These are phyloP conservation scores for Akabosia matsudoensis DNA, from an alignment of 1,140 invertebrate species.

Conservation along the genomic window DNA sequence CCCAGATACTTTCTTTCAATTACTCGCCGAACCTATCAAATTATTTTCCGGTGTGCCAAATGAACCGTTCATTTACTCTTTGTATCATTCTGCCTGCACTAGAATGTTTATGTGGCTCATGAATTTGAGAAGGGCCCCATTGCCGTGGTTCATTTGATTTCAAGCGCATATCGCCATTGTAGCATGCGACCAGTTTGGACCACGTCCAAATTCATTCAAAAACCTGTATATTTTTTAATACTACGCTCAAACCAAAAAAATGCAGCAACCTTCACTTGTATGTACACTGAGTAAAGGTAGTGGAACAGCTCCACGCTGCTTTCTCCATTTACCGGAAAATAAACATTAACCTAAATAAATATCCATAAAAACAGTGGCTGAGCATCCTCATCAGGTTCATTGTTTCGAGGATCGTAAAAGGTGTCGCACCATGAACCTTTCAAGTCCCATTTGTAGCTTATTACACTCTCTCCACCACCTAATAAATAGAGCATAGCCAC, in stretches of 20 bases:
- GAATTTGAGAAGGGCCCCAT: background rate
- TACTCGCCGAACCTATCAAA: background rate
- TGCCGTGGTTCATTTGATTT: background rate
- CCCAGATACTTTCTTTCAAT: background rate
- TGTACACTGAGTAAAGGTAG: no score
- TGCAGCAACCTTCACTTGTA: no score
- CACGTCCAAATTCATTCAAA: background rate
- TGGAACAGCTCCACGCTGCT: background rate
- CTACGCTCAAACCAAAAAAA: no score
- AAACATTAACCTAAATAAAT: constrained; percentile 10
- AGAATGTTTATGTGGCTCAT: background rate
- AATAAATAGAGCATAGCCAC: background rate
- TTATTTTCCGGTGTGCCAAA: background rate
- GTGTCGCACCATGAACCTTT: constrained; percentile 2
- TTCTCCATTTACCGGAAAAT: background rate
- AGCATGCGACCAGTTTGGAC: background rate
- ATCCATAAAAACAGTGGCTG: background rate
- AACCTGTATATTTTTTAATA: background rate
- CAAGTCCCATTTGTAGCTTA: background rate
- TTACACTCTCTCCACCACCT: background rate
- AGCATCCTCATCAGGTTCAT: background rate
- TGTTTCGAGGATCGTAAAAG: background rate
- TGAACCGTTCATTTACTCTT: background rate
- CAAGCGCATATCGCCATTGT: background rate
- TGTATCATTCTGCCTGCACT: background rate